Conservation (phyloP, 2,888 invertebrate species). For the Brachynemurus nebulosus region DNA sequence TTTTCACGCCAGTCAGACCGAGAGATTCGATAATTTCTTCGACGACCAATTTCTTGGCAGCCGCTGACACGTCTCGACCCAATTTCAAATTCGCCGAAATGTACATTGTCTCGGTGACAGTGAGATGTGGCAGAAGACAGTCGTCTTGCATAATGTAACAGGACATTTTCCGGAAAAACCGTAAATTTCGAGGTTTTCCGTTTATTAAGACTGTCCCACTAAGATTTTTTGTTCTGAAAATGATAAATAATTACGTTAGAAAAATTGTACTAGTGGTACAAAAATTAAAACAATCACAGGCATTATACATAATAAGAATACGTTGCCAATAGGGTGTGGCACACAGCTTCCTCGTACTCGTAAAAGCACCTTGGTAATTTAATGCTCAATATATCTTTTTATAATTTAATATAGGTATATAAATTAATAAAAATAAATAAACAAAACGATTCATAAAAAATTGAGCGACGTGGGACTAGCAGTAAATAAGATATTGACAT, state of each 20-base stretch:
- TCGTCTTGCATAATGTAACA: conserved; percentile 97
- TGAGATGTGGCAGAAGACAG: conserved; percentile 74
- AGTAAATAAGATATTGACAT: too few species aligned
- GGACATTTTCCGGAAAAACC: conserved; percentile 82
- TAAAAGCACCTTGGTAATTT: too few species aligned
- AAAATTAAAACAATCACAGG: too few species aligned
- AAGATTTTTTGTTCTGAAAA: conserved; percentile 64
- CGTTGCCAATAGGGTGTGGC: too few species aligned
- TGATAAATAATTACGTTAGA: background rate
- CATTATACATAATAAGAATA: too few species aligned
- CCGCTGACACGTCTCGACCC: conserved; percentile 57
- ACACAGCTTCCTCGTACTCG: too few species aligned
- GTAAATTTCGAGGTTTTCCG: conserved; percentile 70
- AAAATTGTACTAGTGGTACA: too few species aligned
- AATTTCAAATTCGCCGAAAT: conserved; percentile 89
- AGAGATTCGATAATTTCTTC: conserved; percentile 76
- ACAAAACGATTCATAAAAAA: too few species aligned
- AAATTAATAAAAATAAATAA: too few species aligned
- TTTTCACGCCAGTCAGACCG: conserved; percentile 62
- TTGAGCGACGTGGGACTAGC: too few species aligned
- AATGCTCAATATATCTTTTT: too few species aligned
- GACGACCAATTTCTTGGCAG: conserved; percentile 66
- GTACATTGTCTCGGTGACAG: conserved; percentile 84
- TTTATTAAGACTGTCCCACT: conserved; percentile 79
- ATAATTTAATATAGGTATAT: too few species aligned